Base-by-base conservation (phyloP, 2,797 vertebrate species). In the Sebastes melanostomus region DNA sequence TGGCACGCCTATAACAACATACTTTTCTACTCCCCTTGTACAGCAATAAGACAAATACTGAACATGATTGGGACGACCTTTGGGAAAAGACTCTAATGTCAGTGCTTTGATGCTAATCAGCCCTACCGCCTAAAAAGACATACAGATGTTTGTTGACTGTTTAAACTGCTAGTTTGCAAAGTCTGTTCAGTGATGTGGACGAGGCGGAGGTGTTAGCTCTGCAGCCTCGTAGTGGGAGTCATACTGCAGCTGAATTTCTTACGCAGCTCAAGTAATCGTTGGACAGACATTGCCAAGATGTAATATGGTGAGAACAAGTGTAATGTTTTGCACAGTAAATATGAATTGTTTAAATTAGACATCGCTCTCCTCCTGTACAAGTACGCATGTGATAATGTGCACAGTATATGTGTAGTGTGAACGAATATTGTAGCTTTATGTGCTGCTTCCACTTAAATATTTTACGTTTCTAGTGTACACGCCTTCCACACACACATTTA, bases 1-100 rank as follows among this genome's bases (percentile, higher is more conserved):
- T 50, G 46, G 46, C 46, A 50, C 8, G 8, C 46, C 8, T 50
- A 20, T 50, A 50, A 50, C 46, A 0, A 0, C 46, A 50, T 50
- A 20, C 46, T 50, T 75, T 54, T 71, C 5, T 62, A 38, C 14
- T 54, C 27, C 69, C 46, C 3, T 9, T 50, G 18, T 0, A 50
- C 46, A 80, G 78, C 84, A 84, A 82, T 81, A 86, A 75, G 16
- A 25, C 72, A 66, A 66, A 74, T 5, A 16, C 38, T 55, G 9
- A 54, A n/a, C 50, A 22, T 38, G 65, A 67, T 13, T 69, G 16
- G 16, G n/a, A 63, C 42, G 66, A 74, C 16, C 30, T 60, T 42
- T 58, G 25, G 29, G 16, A 59, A 42, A 65, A 34, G 59, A 75
- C 22, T 56, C 13, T 18, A 7, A 34, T 65, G 2, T 72, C 18